These are phyloP conservation scores for Sphinx pinastri DNA, from an alignment of 2,888 invertebrate genomes.

Conservation along the genomic window DNA sequence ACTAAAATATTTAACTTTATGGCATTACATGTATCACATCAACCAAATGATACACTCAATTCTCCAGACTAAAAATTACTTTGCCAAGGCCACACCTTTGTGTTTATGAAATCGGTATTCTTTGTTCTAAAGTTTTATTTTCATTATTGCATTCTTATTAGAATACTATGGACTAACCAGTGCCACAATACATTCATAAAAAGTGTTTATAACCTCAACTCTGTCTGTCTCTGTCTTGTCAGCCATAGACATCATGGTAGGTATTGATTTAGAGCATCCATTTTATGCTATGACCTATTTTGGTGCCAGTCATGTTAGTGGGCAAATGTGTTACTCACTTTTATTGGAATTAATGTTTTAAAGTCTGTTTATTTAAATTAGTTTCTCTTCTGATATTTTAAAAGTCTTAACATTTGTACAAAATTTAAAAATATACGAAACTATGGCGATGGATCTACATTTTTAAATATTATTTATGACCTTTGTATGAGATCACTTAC, in stretches of 20 bases:
- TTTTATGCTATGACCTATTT: slow-evolving; percentile 18
- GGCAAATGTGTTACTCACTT: not conserved
- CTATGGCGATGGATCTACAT: too few species aligned
- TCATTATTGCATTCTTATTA: not conserved
- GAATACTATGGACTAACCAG: not conserved
- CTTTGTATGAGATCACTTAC: too few species aligned
- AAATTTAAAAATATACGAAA: too few species aligned
- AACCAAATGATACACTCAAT: not conserved
- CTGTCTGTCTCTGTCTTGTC: slow-evolving; percentile 1
- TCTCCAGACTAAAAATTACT: not conserved
- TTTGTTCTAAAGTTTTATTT: not conserved
- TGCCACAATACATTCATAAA: not conserved
- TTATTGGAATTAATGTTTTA: not conserved
- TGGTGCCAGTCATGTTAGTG: slow-evolving; percentile 9
- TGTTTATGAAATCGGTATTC: not conserved
- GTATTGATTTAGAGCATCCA: slow-evolving; percentile 20
- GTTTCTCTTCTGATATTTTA: too few species aligned
- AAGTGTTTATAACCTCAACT: not conserved
- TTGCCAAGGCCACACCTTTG: slow-evolving; percentile 2
- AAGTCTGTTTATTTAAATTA: too few species aligned
- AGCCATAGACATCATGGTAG: slow-evolving; percentile 9
- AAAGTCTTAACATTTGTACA: too few species aligned
- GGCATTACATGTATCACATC: not conserved
- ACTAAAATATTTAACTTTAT: too few species aligned
- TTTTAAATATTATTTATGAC: too few species aligned